A percentile compares a stretch with the other conserved stretches of the same genome.
Conservation (phyloP, 2,888 invertebrate genomes). For the Spisula subtruncata region DNA sequence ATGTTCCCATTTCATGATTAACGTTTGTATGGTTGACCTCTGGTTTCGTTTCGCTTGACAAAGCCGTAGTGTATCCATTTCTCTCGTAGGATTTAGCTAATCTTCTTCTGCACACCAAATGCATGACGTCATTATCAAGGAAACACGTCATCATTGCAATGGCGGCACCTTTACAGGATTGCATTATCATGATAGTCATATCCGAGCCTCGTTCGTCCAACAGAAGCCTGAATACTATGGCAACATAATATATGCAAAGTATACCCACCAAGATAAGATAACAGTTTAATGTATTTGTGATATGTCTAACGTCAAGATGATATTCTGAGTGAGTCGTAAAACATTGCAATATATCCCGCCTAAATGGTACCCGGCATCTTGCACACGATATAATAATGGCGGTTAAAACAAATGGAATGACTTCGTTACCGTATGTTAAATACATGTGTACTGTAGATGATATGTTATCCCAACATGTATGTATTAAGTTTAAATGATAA, state of each 20-base stretch:
- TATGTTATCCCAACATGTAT: constrained; percentile 53
- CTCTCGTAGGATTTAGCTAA: not conserved
- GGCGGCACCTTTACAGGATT: constrained; percentile 35
- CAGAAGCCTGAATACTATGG: constrained; percentile 35
- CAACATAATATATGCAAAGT: constrained; percentile 45
- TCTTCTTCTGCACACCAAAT: constrained; percentile 30
- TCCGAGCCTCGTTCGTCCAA: constrained; percentile 50
- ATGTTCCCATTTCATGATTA: constrained; percentile 22
- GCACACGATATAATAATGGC: constrained; percentile 25
- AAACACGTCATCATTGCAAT: constrained; percentile 53
- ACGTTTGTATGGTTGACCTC: not conserved
- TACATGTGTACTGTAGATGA: constrained; percentile 56
- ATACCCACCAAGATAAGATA: constrained; percentile 27
- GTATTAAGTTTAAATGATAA: not conserved
- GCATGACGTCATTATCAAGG: constrained; percentile 45
- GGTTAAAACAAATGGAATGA: constrained; percentile 43
- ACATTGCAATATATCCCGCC: constrained; percentile 11
- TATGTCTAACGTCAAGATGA: constrained; percentile 20
- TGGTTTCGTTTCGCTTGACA: constrained; percentile 1
- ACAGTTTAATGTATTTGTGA: constrained; percentile 38
- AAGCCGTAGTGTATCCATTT: constrained; percentile 32
- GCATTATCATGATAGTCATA: constrained; percentile 50
- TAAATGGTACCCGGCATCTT: constrained; percentile 36
- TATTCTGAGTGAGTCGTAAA: constrained; percentile 38
- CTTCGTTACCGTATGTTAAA: constrained; percentile 56